Base-by-base conservation (phyloP, 92 coral and sea anemone species). In the Epizoanthus fatuus region DNA sequence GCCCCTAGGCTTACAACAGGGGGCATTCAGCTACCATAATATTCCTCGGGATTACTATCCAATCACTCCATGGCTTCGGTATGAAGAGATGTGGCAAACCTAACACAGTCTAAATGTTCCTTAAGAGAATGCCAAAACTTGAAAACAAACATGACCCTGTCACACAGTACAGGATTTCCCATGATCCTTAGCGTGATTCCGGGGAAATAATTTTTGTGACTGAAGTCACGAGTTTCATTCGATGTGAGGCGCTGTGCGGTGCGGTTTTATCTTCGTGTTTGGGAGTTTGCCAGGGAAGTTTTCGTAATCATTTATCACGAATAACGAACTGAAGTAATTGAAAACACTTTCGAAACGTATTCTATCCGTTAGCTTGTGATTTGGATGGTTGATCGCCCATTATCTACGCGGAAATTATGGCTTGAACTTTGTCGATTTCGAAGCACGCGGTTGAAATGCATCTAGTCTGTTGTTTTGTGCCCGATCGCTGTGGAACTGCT, bases 151-250 rank as follows among this genome's bases (percentile, higher is more conserved):
- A n/a, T n/a, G n/a, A n/a, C n/a, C n/a, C n/a, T n/a, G n/a, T n/a
- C 25, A 42, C 67, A 63, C 69, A 63, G 42, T 63, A 63, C 69
- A 29, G 69, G 69, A 63, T 63, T 29, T 63, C 42, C 42, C 69
- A 63, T 63, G 69, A 63, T 29, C 69, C 69, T 63, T 63, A 63
- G 69, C 69, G 42, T 63, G 5, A 63, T 22, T 63, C 37, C 13
- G 69, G 69, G 69, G 69, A 63, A 63, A 63, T 25, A 4, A 10
- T 63, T 29, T 63, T 63, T 22, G 15, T 37, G 39, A 29, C 32
- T n/a, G 10, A 1, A 58, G 67, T 63, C 42, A 64, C 69, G 44
- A 64, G 69, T 37, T 32, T 9, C 16, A 25, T 15, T 32, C 5
- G n/a, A 63, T 22, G 7, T 19, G 11, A 12, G 32, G 66, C 66